Percentiles rank a stretch among this genome's conserved stretches.
phyloP scores from a whole-genome alignment of 2,888 invertebrate genomes.

The Leptopterna dolabrata region DNA sequence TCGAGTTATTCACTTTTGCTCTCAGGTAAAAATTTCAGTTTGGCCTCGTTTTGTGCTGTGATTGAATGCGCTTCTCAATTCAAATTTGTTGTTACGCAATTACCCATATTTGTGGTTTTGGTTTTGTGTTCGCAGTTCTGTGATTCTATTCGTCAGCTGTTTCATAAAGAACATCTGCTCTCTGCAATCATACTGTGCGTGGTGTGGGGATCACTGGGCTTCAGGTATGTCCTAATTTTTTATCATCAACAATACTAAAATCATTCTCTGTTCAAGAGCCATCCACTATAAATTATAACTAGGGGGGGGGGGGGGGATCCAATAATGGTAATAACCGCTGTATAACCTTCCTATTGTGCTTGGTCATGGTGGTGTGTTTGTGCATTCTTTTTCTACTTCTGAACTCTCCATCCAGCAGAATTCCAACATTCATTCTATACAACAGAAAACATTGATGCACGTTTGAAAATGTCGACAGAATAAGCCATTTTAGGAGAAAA shows the following conservation, averaged over 20 bases:
- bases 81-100: background rate
- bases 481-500: too few relatives aligned
- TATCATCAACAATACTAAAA: background rate
- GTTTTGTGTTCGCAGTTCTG: conserved; percentile 52
- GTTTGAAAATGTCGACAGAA: too few relatives aligned
- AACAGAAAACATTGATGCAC: too few relatives aligned
- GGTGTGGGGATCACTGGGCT: conserved; percentile 57
- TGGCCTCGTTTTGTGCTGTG: background rate
- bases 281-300: too few relatives aligned
- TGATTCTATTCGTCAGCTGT: conserved; percentile 43
- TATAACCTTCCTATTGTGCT: too few relatives aligned
- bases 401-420: too few relatives aligned
- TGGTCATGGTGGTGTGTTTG: too few relatives aligned
- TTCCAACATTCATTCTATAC: too few relatives aligned
- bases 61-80: too few relatives aligned
- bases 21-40: conserved; percentile 45
- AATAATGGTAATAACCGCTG: too few relatives aligned
- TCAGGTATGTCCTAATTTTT: conserved; percentile 42
- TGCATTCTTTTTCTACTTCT: too few relatives aligned
- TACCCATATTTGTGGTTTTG: background rate
- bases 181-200: conserved; percentile 47
- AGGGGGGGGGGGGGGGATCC: too few relatives aligned
- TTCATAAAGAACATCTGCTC: conserved; percentile 42
- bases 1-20: conserved; percentile 34
- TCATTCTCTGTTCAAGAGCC: background rate